A percentile compares a stretch with the other conserved stretches of the same genome.
These are phyloP conservation scores for Planococcus citri DNA, from an alignment of 1,140 invertebrate genomes.

Conservation along the genomic window DNA sequence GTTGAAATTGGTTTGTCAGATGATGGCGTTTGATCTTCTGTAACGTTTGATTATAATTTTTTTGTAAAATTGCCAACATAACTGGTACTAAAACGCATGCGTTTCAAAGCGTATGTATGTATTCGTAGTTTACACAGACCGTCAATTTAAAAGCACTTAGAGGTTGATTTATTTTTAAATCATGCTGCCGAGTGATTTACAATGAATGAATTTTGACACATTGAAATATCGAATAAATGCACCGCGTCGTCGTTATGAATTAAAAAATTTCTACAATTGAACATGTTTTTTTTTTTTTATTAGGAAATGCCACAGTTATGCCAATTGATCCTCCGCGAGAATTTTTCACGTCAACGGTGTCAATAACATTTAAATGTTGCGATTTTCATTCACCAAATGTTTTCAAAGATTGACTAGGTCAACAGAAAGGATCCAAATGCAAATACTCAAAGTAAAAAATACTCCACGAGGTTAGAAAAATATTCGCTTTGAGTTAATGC, in stretches of 20 bases:
- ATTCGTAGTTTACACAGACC: background rate
- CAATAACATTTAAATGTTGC: too few relatives aligned
- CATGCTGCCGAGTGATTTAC: background rate
- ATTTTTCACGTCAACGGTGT: too few relatives aligned
- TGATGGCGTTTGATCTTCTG: background rate
- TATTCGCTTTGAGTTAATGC: too few relatives aligned
- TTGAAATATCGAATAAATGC: background rate
- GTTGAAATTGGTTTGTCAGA: background rate
- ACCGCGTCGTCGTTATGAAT: too few relatives aligned
- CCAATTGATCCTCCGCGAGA: too few relatives aligned
- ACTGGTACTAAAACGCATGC: background rate
- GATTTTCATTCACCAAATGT: too few relatives aligned
- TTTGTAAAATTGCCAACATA: background rate
- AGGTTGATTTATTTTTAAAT: constrained; percentile 4
- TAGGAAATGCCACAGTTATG: too few relatives aligned
- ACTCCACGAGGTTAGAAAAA: too few relatives aligned
- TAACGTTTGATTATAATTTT: background rate
- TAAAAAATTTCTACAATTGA: background rate
- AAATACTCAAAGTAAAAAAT: too few relatives aligned
- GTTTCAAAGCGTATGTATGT: background rate
- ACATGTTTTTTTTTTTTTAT: too few relatives aligned
- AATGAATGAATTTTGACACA: background rate
- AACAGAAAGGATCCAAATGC: too few relatives aligned
- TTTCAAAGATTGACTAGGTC: too few relatives aligned
- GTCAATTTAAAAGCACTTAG: background rate